Evolutionary conservation across 2,797 vertebrate genomes (phyloP).

Genomic region (Catostomus latipinnis): DNA sequence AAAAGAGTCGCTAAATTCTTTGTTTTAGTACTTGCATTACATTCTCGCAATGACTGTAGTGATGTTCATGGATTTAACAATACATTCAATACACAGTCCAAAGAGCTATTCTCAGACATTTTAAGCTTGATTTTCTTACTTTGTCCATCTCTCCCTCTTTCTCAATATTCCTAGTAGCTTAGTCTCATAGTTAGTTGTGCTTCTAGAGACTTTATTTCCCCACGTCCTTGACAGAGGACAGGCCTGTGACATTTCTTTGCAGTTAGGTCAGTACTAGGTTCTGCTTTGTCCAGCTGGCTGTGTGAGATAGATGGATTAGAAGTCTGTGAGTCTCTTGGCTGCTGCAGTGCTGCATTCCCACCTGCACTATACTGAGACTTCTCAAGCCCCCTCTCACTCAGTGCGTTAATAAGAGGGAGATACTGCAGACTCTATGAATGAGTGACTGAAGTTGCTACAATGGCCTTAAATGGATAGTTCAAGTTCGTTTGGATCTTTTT

Average conservation of each 20-base stretch:
- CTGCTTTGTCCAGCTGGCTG: slow-evolving; percentile 40
- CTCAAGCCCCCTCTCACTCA: not conserved
- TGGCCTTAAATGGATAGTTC: too few relatives aligned
- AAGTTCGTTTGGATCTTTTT: too few relatives aligned
- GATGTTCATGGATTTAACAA: not conserved
- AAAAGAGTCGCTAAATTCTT: not conserved
- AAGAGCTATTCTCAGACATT: not conserved
- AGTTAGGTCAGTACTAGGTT: slow-evolving; percentile 46
- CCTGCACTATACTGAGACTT: slow-evolving; percentile 37
- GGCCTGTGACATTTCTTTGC: slow-evolving; percentile 32
- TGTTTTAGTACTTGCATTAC: not conserved
- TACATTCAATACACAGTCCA: not conserved
- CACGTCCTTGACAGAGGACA: slow-evolving; percentile 39
- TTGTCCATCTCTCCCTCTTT: not conserved
- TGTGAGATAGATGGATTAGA: slow-evolving; percentile 61
- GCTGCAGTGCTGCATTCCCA: slow-evolving; percentile 39
- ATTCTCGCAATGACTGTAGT: not conserved
- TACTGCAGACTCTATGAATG: slow-evolving; percentile 33
- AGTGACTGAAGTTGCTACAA: not conserved
- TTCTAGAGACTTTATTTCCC: not conserved
- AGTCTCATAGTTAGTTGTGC: not conserved
- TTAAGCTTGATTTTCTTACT: not conserved
- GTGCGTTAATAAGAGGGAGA: slow-evolving; percentile 29
- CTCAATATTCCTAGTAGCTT: not conserved
- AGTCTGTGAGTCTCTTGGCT: slow-evolving; percentile 41